These are phyloP conservation scores for Pagrus major DNA, from an alignment of 2,113 vertebrate genomes.

Conservation along the genomic window DNA sequence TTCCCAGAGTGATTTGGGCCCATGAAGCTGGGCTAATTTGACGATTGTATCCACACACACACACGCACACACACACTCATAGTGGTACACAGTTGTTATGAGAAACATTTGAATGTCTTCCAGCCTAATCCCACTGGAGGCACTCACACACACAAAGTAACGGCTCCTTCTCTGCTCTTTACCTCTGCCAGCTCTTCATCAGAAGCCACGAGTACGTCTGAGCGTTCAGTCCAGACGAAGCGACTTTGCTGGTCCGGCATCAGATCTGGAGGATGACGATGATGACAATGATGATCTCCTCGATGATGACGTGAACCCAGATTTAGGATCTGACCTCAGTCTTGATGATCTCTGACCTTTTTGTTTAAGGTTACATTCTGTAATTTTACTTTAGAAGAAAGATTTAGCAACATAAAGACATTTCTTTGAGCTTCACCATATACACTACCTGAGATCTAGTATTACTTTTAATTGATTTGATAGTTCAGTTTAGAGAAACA, in stretches of 20 bases:
- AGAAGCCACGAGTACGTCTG: constrained; percentile 46
- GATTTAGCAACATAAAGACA: background rate
- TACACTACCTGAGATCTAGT: background rate
- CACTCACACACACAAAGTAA: constrained; percentile 32
- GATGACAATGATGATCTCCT: constrained; percentile 57
- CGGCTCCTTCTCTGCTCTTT: constrained; percentile 32
- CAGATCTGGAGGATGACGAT: constrained; percentile 72
- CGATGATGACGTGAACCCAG: constrained; percentile 64
- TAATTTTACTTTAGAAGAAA: background rate
- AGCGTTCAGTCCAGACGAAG: constrained; percentile 67
- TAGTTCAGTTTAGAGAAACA: background rate
- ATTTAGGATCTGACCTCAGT: constrained; percentile 81
- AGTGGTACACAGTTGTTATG: constrained; percentile 27
- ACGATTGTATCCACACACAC: constrained; percentile 33
- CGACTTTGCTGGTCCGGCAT: constrained; percentile 70
- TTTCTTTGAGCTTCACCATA: background rate
- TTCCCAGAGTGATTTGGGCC: constrained; percentile 68
- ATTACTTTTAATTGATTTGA: background rate
- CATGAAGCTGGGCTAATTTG: constrained; percentile 52
- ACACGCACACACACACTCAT: constrained; percentile 4
- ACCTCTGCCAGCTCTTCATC: constrained; percentile 54
- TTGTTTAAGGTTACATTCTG: background rate
- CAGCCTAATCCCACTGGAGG: constrained; percentile 42
- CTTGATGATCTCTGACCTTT: constrained; percentile 82
- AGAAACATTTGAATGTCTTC: constrained; percentile 53